These are phyloP conservation scores for Agelas oroides DNA, from an alignment of 37 sponge, comb jelly and placozoan genomes.

Conservation along the genomic window DNA sequence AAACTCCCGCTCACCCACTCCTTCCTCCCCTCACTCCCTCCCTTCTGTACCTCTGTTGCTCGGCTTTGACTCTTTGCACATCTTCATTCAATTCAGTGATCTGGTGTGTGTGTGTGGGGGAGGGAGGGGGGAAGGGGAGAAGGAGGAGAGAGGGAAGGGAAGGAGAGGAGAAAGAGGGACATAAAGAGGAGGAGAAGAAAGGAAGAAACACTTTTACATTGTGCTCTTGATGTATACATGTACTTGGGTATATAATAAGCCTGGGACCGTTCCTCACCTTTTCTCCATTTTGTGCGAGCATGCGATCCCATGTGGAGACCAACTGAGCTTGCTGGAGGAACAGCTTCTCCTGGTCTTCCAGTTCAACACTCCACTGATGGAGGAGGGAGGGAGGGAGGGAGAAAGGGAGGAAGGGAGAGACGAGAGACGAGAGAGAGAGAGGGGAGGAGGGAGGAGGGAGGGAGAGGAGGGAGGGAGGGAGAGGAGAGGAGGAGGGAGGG, in stretches of 20 bases:
- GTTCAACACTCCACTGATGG: conserved; percentile 89
- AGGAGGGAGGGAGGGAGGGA: neutral
- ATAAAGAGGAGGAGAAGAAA: neutral
- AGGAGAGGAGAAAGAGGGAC: neutral
- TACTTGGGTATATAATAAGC: too few species aligned
- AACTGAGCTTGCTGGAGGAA: conserved; percentile 91
- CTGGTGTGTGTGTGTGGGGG: too few species aligned
- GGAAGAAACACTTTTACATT: too few species aligned
- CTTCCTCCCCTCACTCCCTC: neutral
- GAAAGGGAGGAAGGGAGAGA: too few species aligned
- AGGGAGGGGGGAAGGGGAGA: too few species aligned
- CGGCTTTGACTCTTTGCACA: conserved; percentile 70
- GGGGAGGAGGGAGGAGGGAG: neutral
- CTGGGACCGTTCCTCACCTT: conserved; percentile 28
- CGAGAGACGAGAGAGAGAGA: neutral
- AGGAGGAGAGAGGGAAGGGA: too few species aligned
- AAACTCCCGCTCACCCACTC: too few species aligned
- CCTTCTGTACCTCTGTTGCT: conserved; percentile 63
- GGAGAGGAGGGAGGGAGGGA: neutral
- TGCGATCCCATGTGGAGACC: conserved; percentile 88
- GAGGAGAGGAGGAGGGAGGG: neutral
- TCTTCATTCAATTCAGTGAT: conserved; percentile 59
- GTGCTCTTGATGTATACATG: too few species aligned
- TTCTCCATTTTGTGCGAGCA: conserved; percentile 87
- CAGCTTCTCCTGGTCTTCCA: conserved; percentile 92